Evolutionary conservation across 2,888 invertebrate genomes (phyloP).

Genomic region (Eilema caniola): DNA sequence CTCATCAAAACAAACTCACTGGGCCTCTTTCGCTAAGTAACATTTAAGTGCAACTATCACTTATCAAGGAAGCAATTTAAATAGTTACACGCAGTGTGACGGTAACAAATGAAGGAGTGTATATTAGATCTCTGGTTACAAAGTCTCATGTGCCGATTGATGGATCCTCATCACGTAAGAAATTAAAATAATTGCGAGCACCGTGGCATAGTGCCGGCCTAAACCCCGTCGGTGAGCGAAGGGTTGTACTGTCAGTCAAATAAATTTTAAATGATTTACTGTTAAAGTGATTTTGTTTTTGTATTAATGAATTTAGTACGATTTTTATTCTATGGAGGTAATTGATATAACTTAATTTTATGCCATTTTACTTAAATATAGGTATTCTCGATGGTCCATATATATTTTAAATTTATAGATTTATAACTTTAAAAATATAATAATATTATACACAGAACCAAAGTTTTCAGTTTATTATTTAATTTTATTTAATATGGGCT

Average conservation of each 20-base stretch:
- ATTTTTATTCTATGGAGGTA: too few relatives aligned
- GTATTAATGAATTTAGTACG: not conserved
- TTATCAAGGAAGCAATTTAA: conserved; percentile 61
- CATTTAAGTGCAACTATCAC: not conserved
- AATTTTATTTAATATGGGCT: too few relatives aligned
- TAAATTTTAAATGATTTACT: conserved; percentile 20
- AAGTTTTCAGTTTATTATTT: too few relatives aligned
- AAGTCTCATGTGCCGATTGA: conserved; percentile 77
- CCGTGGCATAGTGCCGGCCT: conserved; percentile 70
- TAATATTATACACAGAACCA: not conserved
- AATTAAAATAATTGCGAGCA: conserved; percentile 84
- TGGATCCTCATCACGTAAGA: conserved; percentile 79
- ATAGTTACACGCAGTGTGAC: conserved; percentile 65
- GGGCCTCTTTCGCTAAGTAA: not conserved
- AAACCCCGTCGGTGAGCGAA: conserved; percentile 52
- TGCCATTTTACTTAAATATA: too few relatives aligned
- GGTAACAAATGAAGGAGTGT: conserved; percentile 71
- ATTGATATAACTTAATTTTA: not conserved
- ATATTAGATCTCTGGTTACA: conserved; percentile 48
- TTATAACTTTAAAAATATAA: too few relatives aligned
- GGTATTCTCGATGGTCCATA: not conserved
- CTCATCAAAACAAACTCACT: not conserved
- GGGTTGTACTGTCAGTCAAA: conserved; percentile 66
- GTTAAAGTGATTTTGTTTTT: not conserved
- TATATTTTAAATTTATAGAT: too few relatives aligned